These are phyloP conservation scores for Dendrophyllia cribrosa DNA, from an alignment of 64 coral and sea anemone genomes.

Conservation along the genomic window DNA sequence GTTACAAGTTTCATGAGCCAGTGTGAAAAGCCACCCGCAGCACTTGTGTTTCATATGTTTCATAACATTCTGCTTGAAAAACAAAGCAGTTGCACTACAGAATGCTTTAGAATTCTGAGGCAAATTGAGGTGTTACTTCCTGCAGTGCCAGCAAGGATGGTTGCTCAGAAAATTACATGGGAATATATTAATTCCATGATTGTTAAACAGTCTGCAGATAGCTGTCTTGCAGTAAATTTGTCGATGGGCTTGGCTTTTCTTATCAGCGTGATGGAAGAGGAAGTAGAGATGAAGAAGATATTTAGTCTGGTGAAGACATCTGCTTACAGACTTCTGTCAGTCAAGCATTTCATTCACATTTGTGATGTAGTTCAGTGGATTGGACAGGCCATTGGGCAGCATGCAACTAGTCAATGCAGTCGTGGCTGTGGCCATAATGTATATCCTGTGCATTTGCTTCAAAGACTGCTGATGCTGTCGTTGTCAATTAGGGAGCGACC, in stretches of 20 bases:
- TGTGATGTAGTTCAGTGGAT: conserved; percentile 56
- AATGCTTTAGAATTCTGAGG: conserved; percentile 1
- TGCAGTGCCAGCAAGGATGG: not conserved
- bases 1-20: conserved; percentile 26
- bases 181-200: conserved; percentile 22
- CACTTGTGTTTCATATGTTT: conserved; percentile 52
- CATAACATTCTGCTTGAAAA: conserved; percentile 47
- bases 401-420: not conserved
- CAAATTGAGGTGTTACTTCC: conserved; percentile 27
- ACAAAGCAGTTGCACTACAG: conserved; percentile 2
- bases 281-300: not conserved
- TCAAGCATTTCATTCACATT: conserved; percentile 44
- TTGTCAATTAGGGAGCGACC: conserved; percentile 55
- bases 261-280: conserved; percentile 12
- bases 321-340: conserved; percentile 47
- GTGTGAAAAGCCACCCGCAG: conserved; percentile 32
- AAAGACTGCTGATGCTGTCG: conserved; percentile 57
- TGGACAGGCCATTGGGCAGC: conserved; percentile 8
- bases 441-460: conserved; percentile 36
- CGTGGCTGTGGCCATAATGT: conserved; percentile 22
- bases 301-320: conserved; percentile 16
- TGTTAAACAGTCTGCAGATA: not conserved
- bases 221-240: not conserved
- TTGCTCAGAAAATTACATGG: conserved; percentile 13
- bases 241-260: conserved; percentile 37